Conservation (phyloP, 2,888 invertebrate genomes). For the Synergus itoensis region DNA sequence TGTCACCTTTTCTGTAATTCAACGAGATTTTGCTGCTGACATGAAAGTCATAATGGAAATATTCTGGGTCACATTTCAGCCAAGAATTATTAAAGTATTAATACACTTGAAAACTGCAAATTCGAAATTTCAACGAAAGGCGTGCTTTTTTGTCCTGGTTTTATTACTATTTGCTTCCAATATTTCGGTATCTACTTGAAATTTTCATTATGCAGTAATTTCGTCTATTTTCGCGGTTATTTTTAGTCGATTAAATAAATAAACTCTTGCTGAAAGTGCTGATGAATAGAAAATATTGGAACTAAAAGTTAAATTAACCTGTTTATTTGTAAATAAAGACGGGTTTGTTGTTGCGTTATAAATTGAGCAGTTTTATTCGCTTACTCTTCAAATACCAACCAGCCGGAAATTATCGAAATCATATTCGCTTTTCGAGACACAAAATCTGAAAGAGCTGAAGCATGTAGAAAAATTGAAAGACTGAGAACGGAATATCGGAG, state of each 20-base stretch:
- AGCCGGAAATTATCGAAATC: slow-evolving; percentile 36
- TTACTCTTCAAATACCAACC: slow-evolving; percentile 4
- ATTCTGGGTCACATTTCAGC: slow-evolving; percentile 30
- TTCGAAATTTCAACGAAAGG: neutral
- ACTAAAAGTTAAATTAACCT: too few relatives aligned
- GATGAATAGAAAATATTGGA: too few relatives aligned
- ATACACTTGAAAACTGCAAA: neutral
- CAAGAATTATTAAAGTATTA: slow-evolving; percentile 4
- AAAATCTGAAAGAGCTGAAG: neutral
- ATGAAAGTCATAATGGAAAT: slow-evolving; percentile 3
- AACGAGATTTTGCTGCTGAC: slow-evolving; percentile 26
- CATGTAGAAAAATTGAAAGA: neutral
- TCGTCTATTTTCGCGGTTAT: too few relatives aligned
- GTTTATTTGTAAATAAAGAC: too few relatives aligned
- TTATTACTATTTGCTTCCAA: neutral
- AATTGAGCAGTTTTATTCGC: neutral
- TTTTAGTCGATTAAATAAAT: too few relatives aligned
- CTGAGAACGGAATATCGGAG: neutral
- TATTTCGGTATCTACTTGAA: too few relatives aligned
- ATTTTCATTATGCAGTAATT: too few relatives aligned
- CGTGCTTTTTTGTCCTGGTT: neutral
- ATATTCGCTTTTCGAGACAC: neutral
- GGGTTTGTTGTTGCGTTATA: too few relatives aligned
- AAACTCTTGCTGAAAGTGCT: too few relatives aligned
- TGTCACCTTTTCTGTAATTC: slow-evolving; percentile 17